Conservation (phyloP, 2,888 invertebrate species). For the Drosophila demipolita region DNA sequence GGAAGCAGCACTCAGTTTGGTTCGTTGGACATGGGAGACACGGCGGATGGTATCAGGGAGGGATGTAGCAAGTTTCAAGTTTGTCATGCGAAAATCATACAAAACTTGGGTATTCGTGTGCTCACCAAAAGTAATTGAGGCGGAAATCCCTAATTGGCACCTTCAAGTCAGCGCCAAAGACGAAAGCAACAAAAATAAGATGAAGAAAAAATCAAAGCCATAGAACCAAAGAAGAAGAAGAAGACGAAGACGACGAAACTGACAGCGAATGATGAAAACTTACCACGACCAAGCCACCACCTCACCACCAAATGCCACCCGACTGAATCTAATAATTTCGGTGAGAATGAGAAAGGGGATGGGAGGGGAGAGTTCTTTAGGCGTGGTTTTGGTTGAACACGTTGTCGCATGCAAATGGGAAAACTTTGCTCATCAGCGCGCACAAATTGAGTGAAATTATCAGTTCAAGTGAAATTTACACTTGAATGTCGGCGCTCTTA, state of each 20-base stretch:
- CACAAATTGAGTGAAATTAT: constrained; percentile 80
- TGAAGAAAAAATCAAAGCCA: constrained; percentile 62
- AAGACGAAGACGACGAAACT: constrained; percentile 16
- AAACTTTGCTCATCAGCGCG: constrained; percentile 80
- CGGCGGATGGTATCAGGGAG: not conserved
- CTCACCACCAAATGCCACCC: constrained; percentile 3
- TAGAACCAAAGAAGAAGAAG: constrained; percentile 23
- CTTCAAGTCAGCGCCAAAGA: constrained; percentile 62
- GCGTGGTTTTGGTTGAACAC: constrained; percentile 53
- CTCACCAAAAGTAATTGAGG: constrained; percentile 78
- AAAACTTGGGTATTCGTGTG: constrained; percentile 77
- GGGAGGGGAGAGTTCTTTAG: not conserved
- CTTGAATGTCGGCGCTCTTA: constrained; percentile 67
- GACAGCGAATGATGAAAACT: constrained; percentile 53
- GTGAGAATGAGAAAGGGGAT: not conserved
- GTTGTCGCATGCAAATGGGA: constrained; percentile 79
- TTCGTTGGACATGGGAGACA: not conserved
- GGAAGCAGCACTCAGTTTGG: constrained; percentile 55
- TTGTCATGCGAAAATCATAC: constrained; percentile 82
- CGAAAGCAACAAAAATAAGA: constrained; percentile 8
- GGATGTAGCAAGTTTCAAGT: constrained; percentile 65
- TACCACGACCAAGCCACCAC: constrained; percentile 22
- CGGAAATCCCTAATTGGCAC: constrained; percentile 81
- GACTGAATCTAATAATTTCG: constrained; percentile 17
- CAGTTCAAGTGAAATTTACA: constrained; percentile 81